A percentile compares a stretch with the other conserved stretches of the same genome.
Evolutionary conservation across 2,888 invertebrate species (phyloP).

Genomic region (Xylophagus ater): DNA sequence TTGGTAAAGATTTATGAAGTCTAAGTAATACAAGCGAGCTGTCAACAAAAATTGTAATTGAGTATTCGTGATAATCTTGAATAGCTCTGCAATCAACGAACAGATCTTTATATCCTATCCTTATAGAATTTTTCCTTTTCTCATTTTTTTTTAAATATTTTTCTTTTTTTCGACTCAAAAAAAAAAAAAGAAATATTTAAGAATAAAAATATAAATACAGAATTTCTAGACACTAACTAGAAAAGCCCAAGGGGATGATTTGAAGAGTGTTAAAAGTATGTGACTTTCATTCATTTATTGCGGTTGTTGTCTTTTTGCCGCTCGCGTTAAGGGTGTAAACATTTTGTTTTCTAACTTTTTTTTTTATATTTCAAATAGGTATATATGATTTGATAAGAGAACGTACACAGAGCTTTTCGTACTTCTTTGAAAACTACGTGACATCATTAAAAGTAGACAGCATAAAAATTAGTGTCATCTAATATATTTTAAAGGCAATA

Average conservation of each 20-base stretch:
- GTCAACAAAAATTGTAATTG: constrained; percentile 11
- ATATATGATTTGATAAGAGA: too few relatives aligned
- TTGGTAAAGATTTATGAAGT: constrained; percentile 10
- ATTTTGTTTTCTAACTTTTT: too few relatives aligned
- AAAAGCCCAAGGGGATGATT: too few relatives aligned
- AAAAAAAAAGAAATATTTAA: constrained; percentile 1
- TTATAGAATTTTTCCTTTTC: not conserved
- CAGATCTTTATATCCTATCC: constrained; percentile 3
- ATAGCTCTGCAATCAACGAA: constrained; percentile 8
- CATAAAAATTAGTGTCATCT: constrained; percentile 5
- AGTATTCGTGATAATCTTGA: constrained; percentile 12
- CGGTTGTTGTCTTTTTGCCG: too few relatives aligned
- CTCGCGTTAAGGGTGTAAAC: too few relatives aligned
- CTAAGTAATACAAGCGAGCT: constrained; percentile 6
- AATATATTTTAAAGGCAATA: not conserved
- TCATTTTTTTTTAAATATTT: not conserved
- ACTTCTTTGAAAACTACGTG: constrained; percentile 10
- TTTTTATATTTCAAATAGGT: too few relatives aligned
- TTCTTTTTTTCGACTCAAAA: not conserved
- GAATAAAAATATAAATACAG: too few relatives aligned
- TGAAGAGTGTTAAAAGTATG: too few relatives aligned
- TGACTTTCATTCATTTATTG: too few relatives aligned
- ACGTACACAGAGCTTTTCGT: too few relatives aligned
- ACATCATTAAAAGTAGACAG: constrained; percentile 6
- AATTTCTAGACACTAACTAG: too few relatives aligned